Percentiles rank a stretch among this genome's conserved stretches.
phyloP scores from a whole-genome alignment of 2,113 vertebrate genomes.

The Pterocles burchelli region DNA sequence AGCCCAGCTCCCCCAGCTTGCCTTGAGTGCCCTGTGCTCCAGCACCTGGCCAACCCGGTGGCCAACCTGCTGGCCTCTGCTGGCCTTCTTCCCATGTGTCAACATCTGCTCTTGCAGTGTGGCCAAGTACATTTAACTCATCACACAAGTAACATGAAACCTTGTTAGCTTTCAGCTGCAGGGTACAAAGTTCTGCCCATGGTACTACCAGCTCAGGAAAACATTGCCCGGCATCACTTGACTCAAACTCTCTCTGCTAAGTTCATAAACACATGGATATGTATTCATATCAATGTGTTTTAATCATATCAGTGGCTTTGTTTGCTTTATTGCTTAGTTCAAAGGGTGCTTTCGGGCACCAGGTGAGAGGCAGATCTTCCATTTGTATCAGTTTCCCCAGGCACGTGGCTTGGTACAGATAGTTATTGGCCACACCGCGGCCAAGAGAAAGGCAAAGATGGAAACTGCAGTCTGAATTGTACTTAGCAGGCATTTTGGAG shows the following conservation, averaged over 20 bases:
- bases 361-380: background rate
- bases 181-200: conserved; percentile 39
- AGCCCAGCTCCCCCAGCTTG: background rate
- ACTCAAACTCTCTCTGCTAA: conserved; percentile 28
- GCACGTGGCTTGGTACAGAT: background rate
- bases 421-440: background rate
- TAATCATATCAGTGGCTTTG: background rate
- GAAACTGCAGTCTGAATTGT: background rate
- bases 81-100: background rate
- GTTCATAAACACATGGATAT: background rate
- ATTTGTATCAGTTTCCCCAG: background rate
- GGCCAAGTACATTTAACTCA: background rate
- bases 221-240: background rate
- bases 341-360: background rate
- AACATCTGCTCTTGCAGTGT: background rate
- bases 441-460: background rate
- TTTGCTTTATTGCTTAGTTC: background rate
- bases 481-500: background rate
- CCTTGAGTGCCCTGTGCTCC: background rate
- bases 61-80: background rate
- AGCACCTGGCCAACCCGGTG: background rate
- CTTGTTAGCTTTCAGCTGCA: background rate
- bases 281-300: background rate
- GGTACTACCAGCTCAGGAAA: background rate
- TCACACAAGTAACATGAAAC: background rate